phyloP scores from a whole-genome alignment of 2,888 invertebrate species.

The Malacosoma neustria region DNA sequence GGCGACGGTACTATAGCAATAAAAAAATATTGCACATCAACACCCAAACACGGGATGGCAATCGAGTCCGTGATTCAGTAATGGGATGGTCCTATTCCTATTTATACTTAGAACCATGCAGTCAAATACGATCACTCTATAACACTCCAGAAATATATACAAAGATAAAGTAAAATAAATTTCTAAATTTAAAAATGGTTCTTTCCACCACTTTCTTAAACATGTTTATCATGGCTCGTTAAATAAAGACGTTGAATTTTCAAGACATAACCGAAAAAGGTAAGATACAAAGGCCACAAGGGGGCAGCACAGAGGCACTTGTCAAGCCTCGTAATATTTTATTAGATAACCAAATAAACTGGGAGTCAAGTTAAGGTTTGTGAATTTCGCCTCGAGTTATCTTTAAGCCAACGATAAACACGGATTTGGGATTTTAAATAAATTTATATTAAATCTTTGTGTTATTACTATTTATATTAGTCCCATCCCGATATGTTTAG shows the following conservation, averaged over 20 bases:
- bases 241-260: conserved; percentile 34
- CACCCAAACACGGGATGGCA: no score
- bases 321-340: conserved; percentile 72
- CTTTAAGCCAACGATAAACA: conserved; percentile 15
- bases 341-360: conserved; percentile 71
- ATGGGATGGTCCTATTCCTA: no score
- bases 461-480: no score
- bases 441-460: background rate
- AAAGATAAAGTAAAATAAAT: no score
- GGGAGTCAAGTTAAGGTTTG: conserved; percentile 37
- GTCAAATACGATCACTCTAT: no score
- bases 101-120: no score
- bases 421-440: conserved; percentile 6
- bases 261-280: conserved; percentile 48
- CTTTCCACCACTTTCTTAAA: conserved; percentile 7
- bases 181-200: conserved; percentile 10
- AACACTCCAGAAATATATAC: no score
- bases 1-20: no score
- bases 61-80: no score
- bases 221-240: conserved; percentile 26
- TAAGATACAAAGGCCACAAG: conserved; percentile 41
- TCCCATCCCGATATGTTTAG: no score
- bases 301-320: conserved; percentile 57
- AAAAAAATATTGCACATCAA: no score
- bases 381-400: conserved; percentile 32